A percentile compares a stretch with the other conserved stretches of the same genome.
phyloP scores from a whole-genome alignment of 2,888 invertebrate species.

The Digitonthophagus gazella region DNA sequence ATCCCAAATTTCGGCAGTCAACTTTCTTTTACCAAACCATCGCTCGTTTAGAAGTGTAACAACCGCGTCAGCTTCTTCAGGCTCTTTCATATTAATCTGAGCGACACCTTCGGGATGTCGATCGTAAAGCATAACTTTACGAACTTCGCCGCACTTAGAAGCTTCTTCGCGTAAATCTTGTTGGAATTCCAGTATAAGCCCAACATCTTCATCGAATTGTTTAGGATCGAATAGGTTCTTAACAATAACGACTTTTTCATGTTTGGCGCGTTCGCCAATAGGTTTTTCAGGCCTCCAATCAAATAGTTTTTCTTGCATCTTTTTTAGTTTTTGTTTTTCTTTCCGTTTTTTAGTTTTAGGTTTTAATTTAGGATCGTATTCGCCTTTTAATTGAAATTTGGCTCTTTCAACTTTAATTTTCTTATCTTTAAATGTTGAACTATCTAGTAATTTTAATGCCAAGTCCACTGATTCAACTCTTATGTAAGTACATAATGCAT shows the following conservation, averaged over 20 bases:
- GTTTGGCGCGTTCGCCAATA: constrained; percentile 79
- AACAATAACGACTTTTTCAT: constrained; percentile 88
- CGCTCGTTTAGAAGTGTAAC: constrained; percentile 84
- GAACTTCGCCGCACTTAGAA: constrained; percentile 85
- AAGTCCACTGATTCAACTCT: constrained; percentile 93
- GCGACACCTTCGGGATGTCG: constrained; percentile 93
- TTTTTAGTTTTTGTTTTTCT: constrained; percentile 87
- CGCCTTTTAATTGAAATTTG: constrained; percentile 90
- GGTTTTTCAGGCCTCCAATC: constrained; percentile 96
- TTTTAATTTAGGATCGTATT: constrained; percentile 88
- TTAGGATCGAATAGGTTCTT: constrained; percentile 90
- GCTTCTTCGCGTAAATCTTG: constrained; percentile 89
- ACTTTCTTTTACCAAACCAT: constrained; percentile 83
- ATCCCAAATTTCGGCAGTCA: constrained; percentile 91
- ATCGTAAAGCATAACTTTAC: constrained; percentile 89
- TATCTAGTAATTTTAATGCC: constrained; percentile 89
- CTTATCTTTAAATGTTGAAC: constrained; percentile 70
- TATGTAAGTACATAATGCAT: constrained; percentile 94
- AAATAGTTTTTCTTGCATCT: constrained; percentile 89
- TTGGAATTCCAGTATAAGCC: constrained; percentile 85
- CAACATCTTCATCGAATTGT: constrained; percentile 87
- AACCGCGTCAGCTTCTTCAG: constrained; percentile 90
- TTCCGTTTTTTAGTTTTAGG: constrained; percentile 87
- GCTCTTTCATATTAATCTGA: constrained; percentile 84
- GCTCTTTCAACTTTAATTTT: constrained; percentile 88